Evolutionary conservation across 1,140 invertebrate genomes (phyloP).

Genomic region (Drosophila santomea): DNA sequence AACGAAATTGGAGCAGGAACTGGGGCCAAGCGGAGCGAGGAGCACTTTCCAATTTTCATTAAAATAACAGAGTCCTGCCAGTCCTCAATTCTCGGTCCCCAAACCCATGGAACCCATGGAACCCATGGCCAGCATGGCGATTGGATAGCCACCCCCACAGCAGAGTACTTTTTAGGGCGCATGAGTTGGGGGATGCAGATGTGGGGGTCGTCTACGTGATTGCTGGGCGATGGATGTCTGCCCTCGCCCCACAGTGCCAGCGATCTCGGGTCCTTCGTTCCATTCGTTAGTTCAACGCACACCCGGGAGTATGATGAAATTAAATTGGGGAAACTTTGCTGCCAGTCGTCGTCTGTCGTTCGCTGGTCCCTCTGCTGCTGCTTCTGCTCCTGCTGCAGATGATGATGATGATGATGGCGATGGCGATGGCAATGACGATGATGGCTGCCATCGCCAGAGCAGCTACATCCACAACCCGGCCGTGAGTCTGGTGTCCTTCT

Average conservation of each 20-base stretch:
- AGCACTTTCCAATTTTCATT: slow-evolving; percentile 84
- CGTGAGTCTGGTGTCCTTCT: slow-evolving; percentile 51
- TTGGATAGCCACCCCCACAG: slow-evolving; percentile 58
- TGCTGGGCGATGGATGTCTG: slow-evolving; percentile 69
- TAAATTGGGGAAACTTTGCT: slow-evolving; percentile 84
- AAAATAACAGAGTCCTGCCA: slow-evolving; percentile 79
- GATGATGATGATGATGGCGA: slow-evolving; percentile 30
- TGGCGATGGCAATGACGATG: slow-evolving; percentile 11
- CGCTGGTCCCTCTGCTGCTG: slow-evolving; percentile 27
- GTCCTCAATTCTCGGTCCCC: slow-evolving; percentile 13
- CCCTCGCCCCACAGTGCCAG: slow-evolving; percentile 13
- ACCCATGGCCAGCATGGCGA: slow-evolving; percentile 18
- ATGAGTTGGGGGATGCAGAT: not conserved
- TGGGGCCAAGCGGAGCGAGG: slow-evolving; percentile 13
- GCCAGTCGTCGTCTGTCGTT: slow-evolving; percentile 46
- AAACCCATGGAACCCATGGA: not conserved
- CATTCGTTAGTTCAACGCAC: slow-evolving; percentile 79
- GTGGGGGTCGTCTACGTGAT: slow-evolving; percentile 68
- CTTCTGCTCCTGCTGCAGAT: slow-evolving; percentile 12
- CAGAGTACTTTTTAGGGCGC: slow-evolving; percentile 29
- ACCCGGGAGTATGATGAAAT: slow-evolving; percentile 83
- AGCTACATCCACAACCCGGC: slow-evolving; percentile 39
- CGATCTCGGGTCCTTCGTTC: slow-evolving; percentile 53
- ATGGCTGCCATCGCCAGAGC: slow-evolving; percentile 76
- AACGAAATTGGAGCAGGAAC: slow-evolving; percentile 32